Evolutionary conservation across 1,140 invertebrate species (phyloP).

Genomic region (Liolophura sinensis): DNA sequence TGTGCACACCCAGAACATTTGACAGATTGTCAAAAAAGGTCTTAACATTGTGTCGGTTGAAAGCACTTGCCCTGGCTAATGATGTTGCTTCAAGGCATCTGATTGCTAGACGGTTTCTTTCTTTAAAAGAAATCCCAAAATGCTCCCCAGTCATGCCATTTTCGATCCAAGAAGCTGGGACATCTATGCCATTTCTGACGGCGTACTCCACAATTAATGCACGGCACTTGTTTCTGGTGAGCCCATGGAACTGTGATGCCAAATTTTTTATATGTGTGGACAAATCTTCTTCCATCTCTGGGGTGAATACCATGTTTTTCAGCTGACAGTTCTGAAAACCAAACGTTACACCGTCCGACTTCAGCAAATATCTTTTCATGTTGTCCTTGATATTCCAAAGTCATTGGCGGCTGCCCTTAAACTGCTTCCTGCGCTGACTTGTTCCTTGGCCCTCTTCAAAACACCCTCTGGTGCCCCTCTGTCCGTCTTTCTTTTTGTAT

Average conservation of each 20-base stretch:
- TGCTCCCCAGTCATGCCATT: conserved; percentile 50
- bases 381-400: conserved; percentile 9
- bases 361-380: conserved; percentile 9
- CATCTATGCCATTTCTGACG: conserved; percentile 38
- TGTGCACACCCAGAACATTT: conserved; percentile 10
- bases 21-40: conserved; percentile 16
- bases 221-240: conserved; percentile 5
- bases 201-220: conserved; percentile 31
- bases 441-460: conserved; percentile 6
- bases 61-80: conserved; percentile 49
- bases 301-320: too few relatives aligned
- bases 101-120: conserved; percentile 55
- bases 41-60: conserved; percentile 50
- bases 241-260: conserved; percentile 10
- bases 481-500: conserved; percentile 12
- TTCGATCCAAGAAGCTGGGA: conserved; percentile 46
- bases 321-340: too few relatives aligned
- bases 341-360: too few relatives aligned
- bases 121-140: too few relatives aligned
- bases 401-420: too few relatives aligned
- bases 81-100: conserved; percentile 56
- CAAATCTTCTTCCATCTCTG: conserved; percentile 15
- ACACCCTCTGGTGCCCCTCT: conserved; percentile 6
- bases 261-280: conserved; percentile 11
- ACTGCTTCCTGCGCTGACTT: conserved; percentile 7